Base-by-base conservation (phyloP, 2,888 invertebrate species). In the Digitonthophagus gazella region DNA sequence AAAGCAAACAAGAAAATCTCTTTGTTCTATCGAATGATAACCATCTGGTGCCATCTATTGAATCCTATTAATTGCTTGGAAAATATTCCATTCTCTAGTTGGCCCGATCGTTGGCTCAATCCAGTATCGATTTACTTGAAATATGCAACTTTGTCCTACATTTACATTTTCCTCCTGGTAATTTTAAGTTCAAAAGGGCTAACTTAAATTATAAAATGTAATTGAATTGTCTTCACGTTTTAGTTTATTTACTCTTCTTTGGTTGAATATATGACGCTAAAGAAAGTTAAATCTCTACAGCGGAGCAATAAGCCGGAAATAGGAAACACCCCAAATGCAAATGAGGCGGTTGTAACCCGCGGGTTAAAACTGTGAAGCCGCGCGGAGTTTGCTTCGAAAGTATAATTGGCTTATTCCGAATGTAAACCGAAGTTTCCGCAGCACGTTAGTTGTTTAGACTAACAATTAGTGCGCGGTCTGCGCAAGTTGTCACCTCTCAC, bases 401-500 rank as follows among this genome's bases (percentile, higher is more conserved):
- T 44, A 65, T 65, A 65, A 65, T 65, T 65, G 65, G 65, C 65
- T 65, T 65, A 65, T 44, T 65, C 65, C 55, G 55, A 55, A 65
- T 65, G 65, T 65, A 65, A 65, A 65, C 65, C 44, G 15, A 65
- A 65, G 65, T 65, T 65, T 54, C 18, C 65, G 54, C 61, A 20
- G 61, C 20, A 65, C 64, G 57, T 64, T 68, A 64, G 65, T 68
- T 68, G 68, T 68, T 68, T 68, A 68, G 68, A 68, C 68, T 68
- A 68, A 68, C 68, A 68, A 68, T 68, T 68, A 68, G 68, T 65
- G 58, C 61, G 18, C 22, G 18, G 16, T 22, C 54, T 57, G 65
- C 58, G 54, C 67, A 69, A 67, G 57, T 76, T 77, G 78, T 78
- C 78, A 75, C 75, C 75, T 77, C 74, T 77, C 78, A 74, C 78